Evolutionary conservation across 1,140 invertebrate species (phyloP).

Genomic region (Solenopsis fugax): DNA sequence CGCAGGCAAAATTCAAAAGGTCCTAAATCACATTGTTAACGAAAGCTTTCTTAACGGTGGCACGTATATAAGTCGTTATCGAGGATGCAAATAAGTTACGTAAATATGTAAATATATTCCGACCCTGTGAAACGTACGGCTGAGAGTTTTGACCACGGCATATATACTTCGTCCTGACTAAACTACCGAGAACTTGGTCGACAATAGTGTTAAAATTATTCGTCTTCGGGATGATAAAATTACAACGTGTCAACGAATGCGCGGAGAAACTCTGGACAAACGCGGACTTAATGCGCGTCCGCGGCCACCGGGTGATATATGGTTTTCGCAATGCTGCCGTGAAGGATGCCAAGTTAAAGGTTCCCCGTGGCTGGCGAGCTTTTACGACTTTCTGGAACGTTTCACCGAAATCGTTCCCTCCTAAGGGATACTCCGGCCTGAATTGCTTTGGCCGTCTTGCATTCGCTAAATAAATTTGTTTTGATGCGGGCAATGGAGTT

Average conservation of each 20-base stretch:
- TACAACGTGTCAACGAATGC: slow-evolving; percentile 36
- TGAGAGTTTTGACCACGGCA: slow-evolving; percentile 44
- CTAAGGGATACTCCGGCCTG: slow-evolving; percentile 28
- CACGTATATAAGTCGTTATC: slow-evolving; percentile 29
- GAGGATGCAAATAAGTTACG: slow-evolving; percentile 48
- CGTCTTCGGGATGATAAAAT: slow-evolving; percentile 55
- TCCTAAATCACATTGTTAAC: slow-evolving; percentile 13
- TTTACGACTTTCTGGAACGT: slow-evolving; percentile 54
- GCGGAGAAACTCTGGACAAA: slow-evolving; percentile 38
- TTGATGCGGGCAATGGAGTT: neutral
- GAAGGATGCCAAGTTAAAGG: slow-evolving; percentile 47
- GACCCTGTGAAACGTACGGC: neutral
- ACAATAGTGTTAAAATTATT: slow-evolving; percentile 57
- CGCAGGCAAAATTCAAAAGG: neutral
- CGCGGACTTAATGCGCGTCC: slow-evolving; percentile 34
- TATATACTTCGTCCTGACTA: neutral
- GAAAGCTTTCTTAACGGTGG: slow-evolving; percentile 39
- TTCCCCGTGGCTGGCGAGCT: slow-evolving; percentile 34
- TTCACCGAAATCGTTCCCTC: slow-evolving; percentile 44
- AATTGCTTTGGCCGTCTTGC: neutral
- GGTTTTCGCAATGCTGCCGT: slow-evolving; percentile 41
- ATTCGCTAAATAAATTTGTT: slow-evolving; percentile 49
- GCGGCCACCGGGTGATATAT: slow-evolving; percentile 46
- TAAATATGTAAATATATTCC: slow-evolving; percentile 63
- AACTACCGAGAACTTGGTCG: slow-evolving; percentile 18